Conservation (phyloP, 2,113 vertebrate species). For the Loxodonta africana region DNA sequence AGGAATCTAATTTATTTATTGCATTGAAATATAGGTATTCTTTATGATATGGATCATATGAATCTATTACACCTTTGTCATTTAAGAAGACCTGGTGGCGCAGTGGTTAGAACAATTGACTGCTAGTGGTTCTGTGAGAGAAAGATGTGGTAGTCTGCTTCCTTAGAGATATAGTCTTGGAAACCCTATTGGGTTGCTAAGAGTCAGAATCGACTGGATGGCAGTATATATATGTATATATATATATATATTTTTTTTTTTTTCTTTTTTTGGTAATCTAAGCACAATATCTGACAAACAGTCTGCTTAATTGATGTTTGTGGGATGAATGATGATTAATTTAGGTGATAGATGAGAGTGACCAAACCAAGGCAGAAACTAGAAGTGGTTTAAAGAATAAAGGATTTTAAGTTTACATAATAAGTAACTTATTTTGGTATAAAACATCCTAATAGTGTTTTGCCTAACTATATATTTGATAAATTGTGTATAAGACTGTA, state of each 20-base stretch:
- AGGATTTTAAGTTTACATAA: background rate
- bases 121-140: too few relatives aligned
- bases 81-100: background rate
- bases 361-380: background rate
- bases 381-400: background rate
- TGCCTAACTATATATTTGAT: background rate
- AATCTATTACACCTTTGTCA: background rate
- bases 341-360: background rate
- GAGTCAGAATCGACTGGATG: too few relatives aligned
- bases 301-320: background rate
- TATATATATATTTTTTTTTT: too few relatives aligned
- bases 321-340: background rate
- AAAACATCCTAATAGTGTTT: background rate
- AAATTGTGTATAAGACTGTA: background rate
- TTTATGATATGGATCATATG: background rate
- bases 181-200: too few relatives aligned
- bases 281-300: background rate
- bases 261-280: too few relatives aligned
- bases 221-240: too few relatives aligned
- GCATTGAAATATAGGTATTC: background rate
- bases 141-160: too few relatives aligned
- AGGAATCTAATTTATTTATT: background rate
- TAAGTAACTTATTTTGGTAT: background rate
- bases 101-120: too few relatives aligned
- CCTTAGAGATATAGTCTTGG: too few relatives aligned